Evolutionary conservation across 2,797 vertebrate species (phyloP), one percentile per base, ranked within the genome.

Genomic region (Pempheris klunzingeri): DNA sequence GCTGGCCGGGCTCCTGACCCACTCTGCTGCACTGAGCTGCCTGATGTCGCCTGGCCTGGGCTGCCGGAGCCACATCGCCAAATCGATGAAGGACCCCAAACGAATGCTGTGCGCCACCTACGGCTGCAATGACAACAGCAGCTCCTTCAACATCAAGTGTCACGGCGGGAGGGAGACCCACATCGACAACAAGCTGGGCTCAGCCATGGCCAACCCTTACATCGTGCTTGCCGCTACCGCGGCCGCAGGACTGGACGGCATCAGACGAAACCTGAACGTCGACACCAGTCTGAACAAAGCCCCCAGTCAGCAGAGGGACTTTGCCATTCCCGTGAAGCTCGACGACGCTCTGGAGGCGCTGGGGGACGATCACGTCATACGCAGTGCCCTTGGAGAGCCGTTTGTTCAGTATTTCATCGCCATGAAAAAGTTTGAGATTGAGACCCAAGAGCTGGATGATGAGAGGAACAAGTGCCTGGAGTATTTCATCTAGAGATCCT

Each of bases 401-500:
- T 99, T 99, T 57, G 90, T 97, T 53, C 95, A 94, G n/a, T 98
- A 97, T 75, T 99, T 99, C 86, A 92, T 98, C 26, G 96, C 96
- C 66, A 96, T 99, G 96, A 99, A 99, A 87, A 96, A 92, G 70
- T 96, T 97, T 74, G 97, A 99, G 87, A 94, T 99, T 73, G 97
- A 99, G 92, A 97, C 94, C 0, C 95, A 99, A 91, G 96, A 97
- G 87, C 87, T 96, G 71, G 96, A 98, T 58, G 92, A 94, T 0
- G 97, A 98, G 83, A 95, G 96, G 67, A 97, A 97, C 88, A 98
- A 97, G 89, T 97, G 96, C 87, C 90, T 99, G 59, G 97, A 97
- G 41, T 99, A 98, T 89, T 99, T 98, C 80, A 99, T 98, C 86
- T 98, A 97, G 89, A 80, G 44, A 65, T 7, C 3, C 38, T 26